Base-by-base conservation (phyloP, 2,888 invertebrate genomes). In the Protophormia terraenovae region DNA sequence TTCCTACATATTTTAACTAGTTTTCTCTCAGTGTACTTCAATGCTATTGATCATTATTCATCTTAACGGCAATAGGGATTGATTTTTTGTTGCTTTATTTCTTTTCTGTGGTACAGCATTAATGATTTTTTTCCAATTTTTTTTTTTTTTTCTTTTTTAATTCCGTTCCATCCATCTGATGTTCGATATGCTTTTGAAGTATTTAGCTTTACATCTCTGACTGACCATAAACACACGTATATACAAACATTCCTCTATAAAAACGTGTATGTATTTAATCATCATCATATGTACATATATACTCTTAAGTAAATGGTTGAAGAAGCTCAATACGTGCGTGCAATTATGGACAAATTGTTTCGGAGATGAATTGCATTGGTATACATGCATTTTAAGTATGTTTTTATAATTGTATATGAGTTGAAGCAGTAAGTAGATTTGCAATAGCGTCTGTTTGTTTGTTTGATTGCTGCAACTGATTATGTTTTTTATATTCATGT, bases 261-360 rank as follows among this genome's bases (percentile, higher is more conserved):
- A 47, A 47, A 47, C 1, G 4, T 41, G 1, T 5, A 14, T 41
- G 38, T 38, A 12, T 41, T 5, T 41, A 41, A n/a, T n/a, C n/a
- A 41, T n/a, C 7, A 35, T n/a, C n/a, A 38, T 38, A 38, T 24
- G n/a, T 58, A 22, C 14, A 45, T 19, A 35, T 79, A 19, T 19
- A 41, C 41, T 60, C 16, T 69, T 6, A 67, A 78, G 55, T 75
- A 75, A 75, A 76, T 76, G 62, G 55, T 22, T 83, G 71, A 50
- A 75, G 71, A 64, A 64, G 81, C 55, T 73, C 66, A 83, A 79
- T 79, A 84, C 79, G 84, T 84, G 79, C 84, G 75, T 79, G 84
- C 84, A 84, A 84, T 84, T 84, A 84, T 84, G 79, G 75, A 64
- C 73, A 79, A 84, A 84, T 79, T 84, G 84, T 64, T 73, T 71